phyloP scores from a whole-genome alignment of 2,797 vertebrate species.

The Rhodeus uyekii region DNA sequence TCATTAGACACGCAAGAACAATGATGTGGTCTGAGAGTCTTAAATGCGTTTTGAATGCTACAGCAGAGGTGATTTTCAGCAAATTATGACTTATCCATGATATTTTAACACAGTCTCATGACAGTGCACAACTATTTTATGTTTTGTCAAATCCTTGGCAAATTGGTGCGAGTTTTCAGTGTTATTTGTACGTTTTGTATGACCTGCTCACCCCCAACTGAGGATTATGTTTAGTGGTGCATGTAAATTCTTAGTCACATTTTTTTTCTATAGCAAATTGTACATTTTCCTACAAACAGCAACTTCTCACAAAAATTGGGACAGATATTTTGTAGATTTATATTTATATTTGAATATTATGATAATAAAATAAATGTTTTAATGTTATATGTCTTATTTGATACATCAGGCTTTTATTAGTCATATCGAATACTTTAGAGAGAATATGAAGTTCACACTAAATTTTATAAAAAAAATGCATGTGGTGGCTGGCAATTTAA shows the following conservation, averaged over 20 bases:
- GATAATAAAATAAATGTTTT: neutral
- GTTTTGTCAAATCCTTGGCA: too few relatives aligned
- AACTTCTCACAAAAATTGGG: neutral
- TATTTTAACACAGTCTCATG: too few relatives aligned
- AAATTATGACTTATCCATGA: too few relatives aligned
- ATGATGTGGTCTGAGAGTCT: too few relatives aligned
- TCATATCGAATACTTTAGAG: neutral
- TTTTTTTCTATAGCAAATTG: neutral
- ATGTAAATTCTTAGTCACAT: neutral
- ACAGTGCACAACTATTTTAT: too few relatives aligned
- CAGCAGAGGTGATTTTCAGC: too few relatives aligned
- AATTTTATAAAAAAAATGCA: too few relatives aligned
- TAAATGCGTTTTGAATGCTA: too few relatives aligned
- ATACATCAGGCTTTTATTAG: neutral
- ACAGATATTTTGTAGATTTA: neutral
- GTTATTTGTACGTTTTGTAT: neutral
- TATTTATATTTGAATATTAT: neutral
- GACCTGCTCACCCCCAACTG: neutral
- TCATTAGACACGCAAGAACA: too few relatives aligned
- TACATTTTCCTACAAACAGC: neutral
- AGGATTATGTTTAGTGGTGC: neutral
- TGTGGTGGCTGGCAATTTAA: too few relatives aligned
- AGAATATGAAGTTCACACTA: neutral
- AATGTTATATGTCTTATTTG: neutral
- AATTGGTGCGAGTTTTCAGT: too few relatives aligned